A percentile compares a stretch with the other conserved stretches of the same genome.
Evolutionary conservation across 2,888 invertebrate genomes (phyloP).

Genomic region (Magallana nippona): DNA sequence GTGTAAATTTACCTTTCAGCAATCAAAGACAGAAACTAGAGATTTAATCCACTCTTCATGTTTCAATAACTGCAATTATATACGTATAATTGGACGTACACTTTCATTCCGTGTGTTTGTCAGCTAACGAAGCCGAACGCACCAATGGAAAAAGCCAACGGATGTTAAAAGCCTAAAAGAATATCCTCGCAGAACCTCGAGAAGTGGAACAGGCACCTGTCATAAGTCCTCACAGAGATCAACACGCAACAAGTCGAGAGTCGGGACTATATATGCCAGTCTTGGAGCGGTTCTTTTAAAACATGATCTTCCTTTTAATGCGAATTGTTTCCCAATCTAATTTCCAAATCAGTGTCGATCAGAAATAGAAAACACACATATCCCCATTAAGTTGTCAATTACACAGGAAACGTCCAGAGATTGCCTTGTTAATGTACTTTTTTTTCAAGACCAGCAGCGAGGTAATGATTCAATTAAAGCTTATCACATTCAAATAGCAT

Average conservation of each 20-base stretch:
- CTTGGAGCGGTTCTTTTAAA: not conserved
- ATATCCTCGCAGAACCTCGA: not conserved
- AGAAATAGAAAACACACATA: slow-evolving; percentile 20
- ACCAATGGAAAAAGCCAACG: not conserved
- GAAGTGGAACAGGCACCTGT: not conserved
- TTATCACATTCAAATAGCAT: slow-evolving; percentile 22
- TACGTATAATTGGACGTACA: slow-evolving; percentile 27
- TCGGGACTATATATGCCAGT: too few species aligned
- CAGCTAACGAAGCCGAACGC: slow-evolving; percentile 25
- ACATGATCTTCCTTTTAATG: not conserved
- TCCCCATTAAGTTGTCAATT: slow-evolving; percentile 27
- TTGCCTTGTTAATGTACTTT: slow-evolving; percentile 31
- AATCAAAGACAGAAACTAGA: not conserved
- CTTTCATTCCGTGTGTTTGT: not conserved
- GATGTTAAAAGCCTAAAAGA: not conserved
- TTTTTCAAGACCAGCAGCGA: not conserved
- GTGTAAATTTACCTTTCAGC: not conserved
- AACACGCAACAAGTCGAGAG: not conserved
- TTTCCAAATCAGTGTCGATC: slow-evolving; percentile 7
- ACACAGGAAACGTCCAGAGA: slow-evolving; percentile 6
- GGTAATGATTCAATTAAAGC: slow-evolving; percentile 32
- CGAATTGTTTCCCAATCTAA: slow-evolving; percentile 27
- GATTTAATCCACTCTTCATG: slow-evolving; percentile 24
- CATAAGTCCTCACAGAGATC: not conserved
- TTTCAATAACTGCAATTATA: slow-evolving; percentile 33